Conservation (phyloP, 92 coral and sea anemone species). For the Actinostola sp. region DNA sequence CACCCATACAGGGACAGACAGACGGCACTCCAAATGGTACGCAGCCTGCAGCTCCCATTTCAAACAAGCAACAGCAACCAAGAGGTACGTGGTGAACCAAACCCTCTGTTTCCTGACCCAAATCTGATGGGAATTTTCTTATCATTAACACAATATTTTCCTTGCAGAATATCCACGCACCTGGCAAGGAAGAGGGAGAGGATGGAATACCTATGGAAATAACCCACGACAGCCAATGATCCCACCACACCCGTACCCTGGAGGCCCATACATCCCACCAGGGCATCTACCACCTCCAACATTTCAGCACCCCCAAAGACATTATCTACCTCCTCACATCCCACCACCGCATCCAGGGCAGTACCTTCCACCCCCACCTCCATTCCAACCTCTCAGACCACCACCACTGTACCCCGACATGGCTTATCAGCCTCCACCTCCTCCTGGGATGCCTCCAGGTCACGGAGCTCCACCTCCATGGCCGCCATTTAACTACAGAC, state of each 20-base stretch:
- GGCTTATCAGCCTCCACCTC: not conserved
- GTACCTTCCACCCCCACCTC: not conserved
- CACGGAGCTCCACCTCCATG: constrained; percentile 16
- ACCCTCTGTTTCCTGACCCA: too few species aligned
- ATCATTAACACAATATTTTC: not conserved
- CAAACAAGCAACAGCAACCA: not conserved
- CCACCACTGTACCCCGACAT: constrained; percentile 14
- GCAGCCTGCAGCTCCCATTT: not conserved
- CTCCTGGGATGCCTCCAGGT: constrained; percentile 6
- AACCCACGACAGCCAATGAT: not conserved
- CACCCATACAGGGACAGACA: not conserved
- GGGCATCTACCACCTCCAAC: not conserved
- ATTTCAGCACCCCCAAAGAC: constrained; percentile 1
- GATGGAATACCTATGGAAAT: not conserved
- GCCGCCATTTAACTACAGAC: constrained; percentile 3
- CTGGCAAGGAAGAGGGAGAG: constrained; percentile 42
- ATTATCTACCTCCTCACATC: not conserved
- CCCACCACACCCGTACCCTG: constrained; percentile 7
- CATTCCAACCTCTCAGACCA: constrained; percentile 4
- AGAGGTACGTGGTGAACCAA: too few species aligned
- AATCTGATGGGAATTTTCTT: too few species aligned
- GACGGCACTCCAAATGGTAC: not conserved
- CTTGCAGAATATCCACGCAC: constrained; percentile 2
- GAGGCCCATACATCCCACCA: not conserved
- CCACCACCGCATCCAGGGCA: constrained; percentile 1